Base-by-base conservation (phyloP, 2,113 vertebrate genomes). In the Acanthochromis polyacanthus region DNA sequence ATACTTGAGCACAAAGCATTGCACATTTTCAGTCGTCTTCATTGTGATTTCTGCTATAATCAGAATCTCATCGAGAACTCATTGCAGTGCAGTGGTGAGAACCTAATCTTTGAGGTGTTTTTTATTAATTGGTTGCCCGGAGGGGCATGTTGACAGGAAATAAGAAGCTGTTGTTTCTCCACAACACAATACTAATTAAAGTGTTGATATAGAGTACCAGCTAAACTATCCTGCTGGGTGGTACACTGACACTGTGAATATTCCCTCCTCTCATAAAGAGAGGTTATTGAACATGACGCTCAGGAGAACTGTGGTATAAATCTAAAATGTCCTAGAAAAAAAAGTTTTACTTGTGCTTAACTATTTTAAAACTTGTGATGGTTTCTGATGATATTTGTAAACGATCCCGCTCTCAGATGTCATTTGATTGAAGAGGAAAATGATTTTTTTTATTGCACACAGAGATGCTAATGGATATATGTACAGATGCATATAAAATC, bases 231-330 rank as follows among this genome's bases (percentile, higher is more conserved):
- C 82, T 81, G 80, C 82, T 75, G 90, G 83, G 83, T 75, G 40
- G 78, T 67, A 51, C 71, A 78, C 59, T 75, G 78, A 76, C 78
- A 64, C 65, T 71, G 70, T 64, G 53, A 78, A 87, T 75, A 85
- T 82, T 61, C 71, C 71, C 84, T 55, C 65, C 25, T 82, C 65
- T 79, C 32, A 40, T 84, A 90, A 87, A 75, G 38, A 69, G 36
- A 28, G 68, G 43, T 91, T 80, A 74, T 93, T 91, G 80, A 90
- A 82, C 89, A 94, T 93, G 93, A 95, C 94, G 94, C 95, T 87
- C 19, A 6, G 58, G 78, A 73, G 64, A 57, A 61, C 57, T 61
- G 62, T 59, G 64, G 46, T 53, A 38, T 66, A 50, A 81, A 40
- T 71, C 40, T 63, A 23, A 79, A 70, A 65, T 43, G 56, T 58